phyloP scores from a whole-genome alignment of 2,113 vertebrate genomes.

The Psittacus erithacus region DNA sequence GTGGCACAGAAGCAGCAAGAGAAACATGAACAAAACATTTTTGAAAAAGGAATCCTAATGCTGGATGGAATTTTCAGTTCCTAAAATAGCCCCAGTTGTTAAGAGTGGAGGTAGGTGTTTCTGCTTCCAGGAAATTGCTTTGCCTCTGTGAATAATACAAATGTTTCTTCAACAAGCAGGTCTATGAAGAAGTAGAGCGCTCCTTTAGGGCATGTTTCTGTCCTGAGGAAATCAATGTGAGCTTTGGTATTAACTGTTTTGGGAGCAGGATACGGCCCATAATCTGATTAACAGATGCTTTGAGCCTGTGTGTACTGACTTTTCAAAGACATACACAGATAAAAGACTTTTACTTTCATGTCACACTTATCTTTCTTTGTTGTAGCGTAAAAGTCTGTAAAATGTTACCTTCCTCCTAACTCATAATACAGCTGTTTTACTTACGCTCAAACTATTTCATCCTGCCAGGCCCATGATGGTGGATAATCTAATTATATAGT shows the following conservation, averaged over 20 bases:
- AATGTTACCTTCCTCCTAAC: constrained; percentile 53
- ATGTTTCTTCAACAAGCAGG: not conserved
- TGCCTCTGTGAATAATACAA: constrained; percentile 17
- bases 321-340: constrained; percentile 59
- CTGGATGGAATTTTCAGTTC: not conserved
- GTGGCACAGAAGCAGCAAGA: not conserved
- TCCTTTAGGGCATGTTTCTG: constrained; percentile 41
- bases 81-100: not conserved
- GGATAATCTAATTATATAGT: constrained; percentile 54
- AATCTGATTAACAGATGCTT: constrained; percentile 64
- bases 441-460: constrained; percentile 51
- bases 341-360: constrained; percentile 62
- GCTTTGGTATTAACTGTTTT: constrained; percentile 27
- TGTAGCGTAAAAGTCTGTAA: constrained; percentile 55
- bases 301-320: constrained; percentile 40
- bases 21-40: not conserved
- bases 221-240: constrained; percentile 49
- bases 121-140: constrained; percentile 39
- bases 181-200: constrained; percentile 6
- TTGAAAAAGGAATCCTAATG: constrained; percentile 1
- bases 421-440: constrained; percentile 63
- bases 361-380: constrained; percentile 62
- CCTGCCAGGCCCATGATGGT: constrained; percentile 13
- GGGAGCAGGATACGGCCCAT: constrained; percentile 56
- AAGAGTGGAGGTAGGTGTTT: constrained; percentile 16